Evolutionary conservation across 2,797 vertebrate species (phyloP).

Genomic region (Coendou prehensilis): DNA sequence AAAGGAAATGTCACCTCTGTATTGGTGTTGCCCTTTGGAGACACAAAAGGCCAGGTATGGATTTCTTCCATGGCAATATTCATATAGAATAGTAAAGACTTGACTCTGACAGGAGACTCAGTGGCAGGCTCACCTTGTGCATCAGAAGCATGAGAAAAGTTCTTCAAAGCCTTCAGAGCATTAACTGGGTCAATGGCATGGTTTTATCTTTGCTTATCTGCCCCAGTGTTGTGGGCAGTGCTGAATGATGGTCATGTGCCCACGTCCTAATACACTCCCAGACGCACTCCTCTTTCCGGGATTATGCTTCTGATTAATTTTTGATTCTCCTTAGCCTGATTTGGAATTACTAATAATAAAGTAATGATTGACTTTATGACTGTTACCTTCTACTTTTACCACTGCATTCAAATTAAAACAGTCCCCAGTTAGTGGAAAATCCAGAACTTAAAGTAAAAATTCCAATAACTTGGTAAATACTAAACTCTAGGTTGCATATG

Average conservation of each 20-base stretch:
- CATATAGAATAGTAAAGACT: not conserved
- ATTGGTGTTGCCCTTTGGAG: not conserved
- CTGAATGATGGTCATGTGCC: not conserved
- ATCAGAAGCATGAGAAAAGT: not conserved
- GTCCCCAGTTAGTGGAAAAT: not conserved
- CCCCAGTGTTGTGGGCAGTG: not conserved
- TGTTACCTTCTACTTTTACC: constrained; percentile 39
- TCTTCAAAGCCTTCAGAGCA: not conserved
- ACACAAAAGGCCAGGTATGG: not conserved
- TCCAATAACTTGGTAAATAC: constrained; percentile 22
- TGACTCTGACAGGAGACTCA: not conserved
- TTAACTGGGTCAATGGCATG: not conserved
- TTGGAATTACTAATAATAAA: not conserved
- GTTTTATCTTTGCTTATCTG: not conserved
- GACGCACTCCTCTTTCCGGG: not conserved
- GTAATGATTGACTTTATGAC: not conserved
- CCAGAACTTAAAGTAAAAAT: not conserved
- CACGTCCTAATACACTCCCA: not conserved
- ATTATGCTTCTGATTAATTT: constrained; percentile 8
- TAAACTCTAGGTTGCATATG: not conserved
- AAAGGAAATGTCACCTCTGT: not conserved
- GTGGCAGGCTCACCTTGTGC: not conserved
- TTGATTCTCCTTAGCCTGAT: not conserved
- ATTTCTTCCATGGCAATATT: not conserved
- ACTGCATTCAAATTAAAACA: constrained; percentile 22